phyloP scores from a whole-genome alignment of 2,888 invertebrate genomes.

The Sesia bembeciformis region DNA sequence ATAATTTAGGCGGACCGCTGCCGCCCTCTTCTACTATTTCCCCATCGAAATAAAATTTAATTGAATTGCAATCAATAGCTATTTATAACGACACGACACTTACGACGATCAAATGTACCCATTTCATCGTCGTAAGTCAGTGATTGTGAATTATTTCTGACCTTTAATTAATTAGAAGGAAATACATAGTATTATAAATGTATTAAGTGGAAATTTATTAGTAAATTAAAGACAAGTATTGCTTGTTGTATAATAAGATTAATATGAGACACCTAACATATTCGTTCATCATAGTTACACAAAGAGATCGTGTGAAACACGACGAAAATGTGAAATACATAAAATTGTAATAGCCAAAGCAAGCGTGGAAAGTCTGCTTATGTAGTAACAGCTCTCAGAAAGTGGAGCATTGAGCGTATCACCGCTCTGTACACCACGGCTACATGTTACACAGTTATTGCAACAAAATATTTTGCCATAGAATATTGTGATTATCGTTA shows the following conservation, averaged over 20 bases:
- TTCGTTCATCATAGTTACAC: background rate
- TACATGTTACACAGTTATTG: background rate
- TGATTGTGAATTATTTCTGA: no score
- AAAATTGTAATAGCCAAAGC: background rate
- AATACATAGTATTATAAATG: no score
- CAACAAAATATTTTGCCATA: background rate
- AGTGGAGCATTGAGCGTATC: slow-evolving; percentile 3
- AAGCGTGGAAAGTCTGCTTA: slow-evolving; percentile 1
- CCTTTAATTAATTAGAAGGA: no score
- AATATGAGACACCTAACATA: background rate
- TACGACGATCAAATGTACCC: no score
- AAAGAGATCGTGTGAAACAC: background rate
- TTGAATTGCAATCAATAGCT: no score
- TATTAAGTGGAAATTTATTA: no score
- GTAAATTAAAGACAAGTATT: no score
- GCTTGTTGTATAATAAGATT: background rate
- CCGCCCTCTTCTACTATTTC: no score
- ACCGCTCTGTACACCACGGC: background rate
- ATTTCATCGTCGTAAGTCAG: no score
- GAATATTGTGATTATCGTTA: background rate
- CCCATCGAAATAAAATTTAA: no score
- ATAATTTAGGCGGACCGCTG: no score
- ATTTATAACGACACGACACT: no score
- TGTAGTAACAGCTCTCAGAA: slow-evolving; percentile 2
- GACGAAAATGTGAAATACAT: background rate